Percentiles rank a stretch among this genome's conserved stretches.
Conservation (phyloP, 2,888 invertebrate genomes). For the Caenorhabditis virilis region DNA sequence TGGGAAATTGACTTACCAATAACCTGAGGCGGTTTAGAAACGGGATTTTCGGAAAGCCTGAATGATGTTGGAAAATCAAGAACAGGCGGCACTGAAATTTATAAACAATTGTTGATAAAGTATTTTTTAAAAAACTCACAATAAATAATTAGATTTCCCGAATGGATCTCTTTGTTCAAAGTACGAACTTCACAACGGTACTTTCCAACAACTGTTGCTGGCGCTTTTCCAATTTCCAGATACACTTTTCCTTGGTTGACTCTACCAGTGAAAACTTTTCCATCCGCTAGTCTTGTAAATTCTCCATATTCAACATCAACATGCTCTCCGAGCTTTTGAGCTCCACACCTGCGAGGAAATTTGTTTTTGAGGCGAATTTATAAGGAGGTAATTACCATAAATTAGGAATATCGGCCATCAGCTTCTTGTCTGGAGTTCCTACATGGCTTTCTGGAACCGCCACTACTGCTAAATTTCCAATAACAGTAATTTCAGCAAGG, state of each 20-base stretch:
- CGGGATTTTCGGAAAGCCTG: slow-evolving; percentile 21
- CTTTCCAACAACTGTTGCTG: slow-evolving; percentile 38
- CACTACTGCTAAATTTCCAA: slow-evolving; percentile 46
- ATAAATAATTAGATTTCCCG: slow-evolving; percentile 46
- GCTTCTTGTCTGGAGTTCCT: slow-evolving; percentile 22
- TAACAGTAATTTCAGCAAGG: slow-evolving; percentile 34
- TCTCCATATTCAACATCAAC: slow-evolving; percentile 44
- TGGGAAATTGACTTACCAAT: no score
- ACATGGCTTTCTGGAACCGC: slow-evolving; percentile 34
- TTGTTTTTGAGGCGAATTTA: no score
- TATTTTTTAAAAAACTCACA: slow-evolving; percentile 17
- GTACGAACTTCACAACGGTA: slow-evolving; percentile 51
- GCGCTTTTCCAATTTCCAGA: slow-evolving; percentile 38
- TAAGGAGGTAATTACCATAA: slow-evolving; percentile 26
- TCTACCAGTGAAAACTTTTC: slow-evolving; percentile 41
- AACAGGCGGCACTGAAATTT: slow-evolving; percentile 44
- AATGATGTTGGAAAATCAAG: slow-evolving; percentile 29
- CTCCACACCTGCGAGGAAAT: slow-evolving; percentile 41
- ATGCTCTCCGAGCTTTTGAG: slow-evolving; percentile 41
- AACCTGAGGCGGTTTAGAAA: slow-evolving; percentile 30
- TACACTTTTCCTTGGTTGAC: slow-evolving; percentile 34
- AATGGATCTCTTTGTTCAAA: slow-evolving; percentile 36
- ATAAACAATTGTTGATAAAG: neutral
- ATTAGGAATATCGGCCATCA: slow-evolving; percentile 36
- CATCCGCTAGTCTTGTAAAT: slow-evolving; percentile 38